phyloP scores from a whole-genome alignment of 2,113 vertebrate species.

The Cariama cristata region DNA sequence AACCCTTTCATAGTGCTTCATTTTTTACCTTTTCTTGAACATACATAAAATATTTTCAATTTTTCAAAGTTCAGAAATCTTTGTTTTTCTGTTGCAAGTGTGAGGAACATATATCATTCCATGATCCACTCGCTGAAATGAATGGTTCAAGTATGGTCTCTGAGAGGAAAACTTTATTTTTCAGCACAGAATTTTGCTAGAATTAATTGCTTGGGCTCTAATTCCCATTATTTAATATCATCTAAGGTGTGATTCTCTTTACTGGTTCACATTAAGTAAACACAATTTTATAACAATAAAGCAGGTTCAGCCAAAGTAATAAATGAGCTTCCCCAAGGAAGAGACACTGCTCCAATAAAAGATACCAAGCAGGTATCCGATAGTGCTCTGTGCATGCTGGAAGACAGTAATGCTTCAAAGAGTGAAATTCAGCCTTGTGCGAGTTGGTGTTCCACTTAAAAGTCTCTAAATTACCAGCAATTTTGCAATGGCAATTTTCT shows the following conservation, averaged over 20 bases:
- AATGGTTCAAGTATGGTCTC: not conserved
- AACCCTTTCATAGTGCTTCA: not conserved
- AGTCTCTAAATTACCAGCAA: not conserved
- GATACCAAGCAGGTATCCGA: not conserved
- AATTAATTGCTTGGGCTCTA: not conserved
- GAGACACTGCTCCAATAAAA: not conserved
- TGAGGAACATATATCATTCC: not conserved
- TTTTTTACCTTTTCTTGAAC: not conserved
- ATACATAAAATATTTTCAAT: not conserved
- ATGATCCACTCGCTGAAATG: not conserved
- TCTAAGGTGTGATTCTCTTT: not conserved
- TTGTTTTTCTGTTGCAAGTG: not conserved
- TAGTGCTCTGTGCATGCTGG: not conserved
- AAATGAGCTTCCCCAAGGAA: not conserved
- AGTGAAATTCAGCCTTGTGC: not conserved
- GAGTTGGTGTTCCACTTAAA: not conserved
- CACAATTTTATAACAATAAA: conserved; percentile 19
- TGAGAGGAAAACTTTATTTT: not conserved
- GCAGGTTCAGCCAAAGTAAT: not conserved
- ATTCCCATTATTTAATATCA: not conserved
- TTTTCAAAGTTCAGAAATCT: not conserved
- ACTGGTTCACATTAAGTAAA: not conserved
- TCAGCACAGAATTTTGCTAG: not conserved
- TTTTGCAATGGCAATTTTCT: conserved; percentile 3
- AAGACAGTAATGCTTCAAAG: not conserved